Percentiles rank a stretch among this genome's conserved stretches.
Conservation (phyloP, 1,140 invertebrate genomes). For the Lordiphosa clarofinis region DNA sequence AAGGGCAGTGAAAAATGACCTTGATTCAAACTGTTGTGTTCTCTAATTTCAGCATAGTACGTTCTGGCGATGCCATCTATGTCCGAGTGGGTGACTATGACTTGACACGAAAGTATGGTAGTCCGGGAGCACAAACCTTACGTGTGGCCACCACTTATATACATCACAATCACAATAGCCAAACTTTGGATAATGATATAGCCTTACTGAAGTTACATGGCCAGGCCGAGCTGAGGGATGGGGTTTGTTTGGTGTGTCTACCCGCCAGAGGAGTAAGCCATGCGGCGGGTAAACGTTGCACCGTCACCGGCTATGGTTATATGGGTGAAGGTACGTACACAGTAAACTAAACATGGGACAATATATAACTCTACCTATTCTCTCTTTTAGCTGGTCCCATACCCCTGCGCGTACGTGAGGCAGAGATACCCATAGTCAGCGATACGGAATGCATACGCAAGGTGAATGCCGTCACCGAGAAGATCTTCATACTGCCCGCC, state of each 20-base stretch:
- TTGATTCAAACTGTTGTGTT: too few species aligned
- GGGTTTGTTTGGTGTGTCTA: conserved; percentile 86
- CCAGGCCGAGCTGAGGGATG: conserved; percentile 92
- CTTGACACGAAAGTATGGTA: conserved; percentile 91
- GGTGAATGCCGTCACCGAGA: conserved; percentile 95
- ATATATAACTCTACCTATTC: neutral
- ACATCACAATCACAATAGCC: conserved; percentile 97
- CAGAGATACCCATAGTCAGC: conserved; percentile 95
- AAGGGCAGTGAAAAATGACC: too few species aligned
- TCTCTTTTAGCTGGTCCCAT: conserved; percentile 87
- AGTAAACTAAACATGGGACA: too few species aligned
- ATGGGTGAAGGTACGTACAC: conserved; percentile 92
- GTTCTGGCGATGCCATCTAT: conserved; percentile 93
- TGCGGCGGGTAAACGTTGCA: conserved; percentile 92
- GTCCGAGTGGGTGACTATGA: conserved; percentile 96
- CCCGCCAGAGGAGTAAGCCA: conserved; percentile 92
- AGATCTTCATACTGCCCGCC: conserved; percentile 94
- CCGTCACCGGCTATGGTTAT: conserved; percentile 95
- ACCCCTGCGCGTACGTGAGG: conserved; percentile 91
- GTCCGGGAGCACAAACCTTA: conserved; percentile 92
- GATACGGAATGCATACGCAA: conserved; percentile 94
- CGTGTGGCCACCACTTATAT: conserved; percentile 95
- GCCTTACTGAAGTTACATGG: conserved; percentile 94
- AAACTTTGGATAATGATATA: conserved; percentile 97
- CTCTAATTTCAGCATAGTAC: conserved; percentile 86